Evolutionary conservation across 2,888 invertebrate genomes (phyloP), one percentile per base, ranked within the genome.

Genomic region (Mellilla xanthometata): DNA sequence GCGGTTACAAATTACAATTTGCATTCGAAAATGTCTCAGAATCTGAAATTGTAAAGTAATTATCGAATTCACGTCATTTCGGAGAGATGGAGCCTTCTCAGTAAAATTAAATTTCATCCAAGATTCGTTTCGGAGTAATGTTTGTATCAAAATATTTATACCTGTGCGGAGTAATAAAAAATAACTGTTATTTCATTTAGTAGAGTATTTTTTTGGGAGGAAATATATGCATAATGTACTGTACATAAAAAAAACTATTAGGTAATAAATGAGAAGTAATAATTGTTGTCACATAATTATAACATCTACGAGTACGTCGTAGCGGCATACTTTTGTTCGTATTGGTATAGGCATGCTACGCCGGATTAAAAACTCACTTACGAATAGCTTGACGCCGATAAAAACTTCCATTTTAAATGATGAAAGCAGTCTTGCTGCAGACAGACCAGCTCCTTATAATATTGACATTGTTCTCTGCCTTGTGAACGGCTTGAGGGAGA

Each of bases 391-490:
- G 55, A 44, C 43, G 19, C 50, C 61, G 66, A 67, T 70, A 58
- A 67, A 49, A 52, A 49, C 46, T 58, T 64, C 64, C 56, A 61
- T 68, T 64, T 65, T 58, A 64, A 1, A 60, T 64, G 69, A 65
- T 66, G 51, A 64, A 60, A 64, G 54, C 47, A 53, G 9, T 57
- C 43, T 55, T 49, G 56, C 33, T 54, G 46, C 40, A 61, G 59
- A 64, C 54, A 40, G 49, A 58, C 51, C 41, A 49, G 35, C 34
- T 56, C 47, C 44, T 47, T 36, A 26, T n/a, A 48, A 52, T 47
- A 42, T 43, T 54, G 47, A 53, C 49, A 49, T 49, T 41, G 39
- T 9, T 34, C 30, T 29, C 22, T 11, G 28, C 12, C 26, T 31
- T 33, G 29, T 38, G 29, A 29, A 30, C 13, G n/a, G 38, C 29